These are phyloP conservation scores for Troides helena DNA, from an alignment of 2,888 invertebrate genomes.

Conservation along the genomic window DNA sequence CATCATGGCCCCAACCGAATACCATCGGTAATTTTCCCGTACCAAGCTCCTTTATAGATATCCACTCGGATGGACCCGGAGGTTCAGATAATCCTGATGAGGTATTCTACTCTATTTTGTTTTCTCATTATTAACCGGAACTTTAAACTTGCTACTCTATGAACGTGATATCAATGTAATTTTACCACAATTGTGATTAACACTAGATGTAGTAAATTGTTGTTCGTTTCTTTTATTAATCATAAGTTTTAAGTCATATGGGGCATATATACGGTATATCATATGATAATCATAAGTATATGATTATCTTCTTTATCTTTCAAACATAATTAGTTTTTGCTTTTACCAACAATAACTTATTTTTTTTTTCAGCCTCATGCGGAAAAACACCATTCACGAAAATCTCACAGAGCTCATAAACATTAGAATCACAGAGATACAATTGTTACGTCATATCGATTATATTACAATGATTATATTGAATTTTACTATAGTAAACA, in stretches of 20 bases:
- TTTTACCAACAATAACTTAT: background rate
- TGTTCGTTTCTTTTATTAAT: too few species aligned
- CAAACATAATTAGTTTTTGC: background rate
- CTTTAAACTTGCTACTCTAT: background rate
- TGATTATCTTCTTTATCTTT: background rate
- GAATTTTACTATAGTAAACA: slow-evolving; percentile 15
- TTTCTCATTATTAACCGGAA: background rate
- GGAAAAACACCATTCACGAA: slow-evolving; percentile 7
- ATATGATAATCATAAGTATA: too few species aligned
- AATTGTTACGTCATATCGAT: background rate
- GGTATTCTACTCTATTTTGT: background rate
- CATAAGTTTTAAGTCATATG: too few species aligned
- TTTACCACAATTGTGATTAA: too few species aligned
- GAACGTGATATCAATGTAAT: background rate
- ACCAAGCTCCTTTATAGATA: slow-evolving; percentile 14
- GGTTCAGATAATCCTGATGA: background rate
- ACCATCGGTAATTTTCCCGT: slow-evolving; percentile 12
- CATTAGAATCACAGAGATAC: background rate
- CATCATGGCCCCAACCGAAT: slow-evolving; percentile 5
- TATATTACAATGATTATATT: background rate
- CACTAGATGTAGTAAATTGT: too few species aligned
- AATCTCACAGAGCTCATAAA: slow-evolving; percentile 13
- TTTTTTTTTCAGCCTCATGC: slow-evolving; percentile 4
- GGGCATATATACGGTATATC: too few species aligned
- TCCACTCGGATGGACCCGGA: slow-evolving; percentile 2